Base-by-base conservation (phyloP, 2,888 invertebrate species). In the Pachycephus smyrnensis region DNA sequence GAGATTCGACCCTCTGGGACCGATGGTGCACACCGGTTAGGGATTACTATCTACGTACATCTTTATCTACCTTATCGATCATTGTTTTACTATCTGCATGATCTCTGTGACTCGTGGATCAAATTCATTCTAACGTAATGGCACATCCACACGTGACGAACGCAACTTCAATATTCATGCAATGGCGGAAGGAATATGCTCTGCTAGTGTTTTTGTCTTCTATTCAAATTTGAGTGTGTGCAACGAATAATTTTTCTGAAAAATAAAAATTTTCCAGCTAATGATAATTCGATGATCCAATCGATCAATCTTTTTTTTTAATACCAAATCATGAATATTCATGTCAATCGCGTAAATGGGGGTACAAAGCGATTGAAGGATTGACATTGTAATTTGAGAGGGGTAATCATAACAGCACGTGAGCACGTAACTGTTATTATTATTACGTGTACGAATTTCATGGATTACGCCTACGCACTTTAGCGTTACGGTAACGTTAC, bases 1-100 rank as follows among this genome's bases (percentile, higher is more conserved):
- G 84, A 94, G 95, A 81, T 96, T 96, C 92, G 95, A 95, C 91
- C 95, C 95, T 32, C 93, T 95, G 74, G 95, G 95, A 82, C 95
- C 95, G 73, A 92, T 94, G 83, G 93, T 95, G 82, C 94, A 94
- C 88, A 89, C 93, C 91, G 94, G 94, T 94, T 92, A 93, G 92
- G 90, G 88, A 79, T 75, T 82, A 68, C 75, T 78, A 75, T 55
- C 55, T 55, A 55, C 55, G 55, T 2, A 55, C 55, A 55, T 23
- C 55, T 55, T 55, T 55, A 23, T 55, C 55, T 55, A 23, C 23
- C 23, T 9, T 55, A 23, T 23, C 55, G 55, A 55, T 23, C 23
- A 55, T 55, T 55, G 55, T 55, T 9, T 55, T 40, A 40, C 69
- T 75, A 71, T 75, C 77, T 75, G 71, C 75, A 40, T 36, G 35